Evolutionary conservation across 1,140 invertebrate species (phyloP), one percentile per base, ranked within the genome.

Genomic region (Plodia interpunctella): DNA sequence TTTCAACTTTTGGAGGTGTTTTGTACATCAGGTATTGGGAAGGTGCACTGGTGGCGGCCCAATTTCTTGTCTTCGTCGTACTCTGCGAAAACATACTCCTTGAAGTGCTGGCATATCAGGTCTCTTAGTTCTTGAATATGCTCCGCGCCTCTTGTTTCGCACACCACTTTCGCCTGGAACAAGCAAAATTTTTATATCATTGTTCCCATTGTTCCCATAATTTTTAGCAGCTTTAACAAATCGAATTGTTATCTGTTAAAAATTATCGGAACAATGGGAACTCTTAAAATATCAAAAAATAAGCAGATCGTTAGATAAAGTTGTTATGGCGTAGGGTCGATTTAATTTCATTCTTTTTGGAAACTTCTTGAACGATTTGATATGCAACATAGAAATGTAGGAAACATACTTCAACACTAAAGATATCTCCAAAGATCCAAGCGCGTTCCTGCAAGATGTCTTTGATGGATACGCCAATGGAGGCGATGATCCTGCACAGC

Each of bases 381-480:
- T 25, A 25, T n/a, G n/a, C n/a, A n/a, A n/a, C n/a, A n/a, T n/a
- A n/a, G n/a, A n/a, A n/a, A 25, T 25, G 2, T 25, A 25, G 2
- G 6, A 6, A 25, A 6, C 21, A 25, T 25, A 25, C 21, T 25
- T 25, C 21, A 57, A 96, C 95, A 74, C 95, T 94, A 81, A 97
- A 98, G 13, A 98, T 94, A 83, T 98, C 97, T 2, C 93, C 93
- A 30, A 93, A 93, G 10, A 98, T 92, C 97, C 97, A 98, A 5
- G 97, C 97, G 60, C 97, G 91, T 83, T 98, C 97, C 83, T 98
- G 97, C 83, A 97, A 94, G 57, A 98, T 97, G 74, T 98, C 97
- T 84, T 98, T 98, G 56, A 98, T 97, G 35, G 95, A 97, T 4
- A 97, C 97, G 0, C 97, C 97, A 21, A 95, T 90, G 3, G 92